A percentile compares a stretch with the other conserved stretches of the same genome.
Evolutionary conservation across 2,888 invertebrate species (phyloP).

Genomic region (Thereva nobilitata): DNA sequence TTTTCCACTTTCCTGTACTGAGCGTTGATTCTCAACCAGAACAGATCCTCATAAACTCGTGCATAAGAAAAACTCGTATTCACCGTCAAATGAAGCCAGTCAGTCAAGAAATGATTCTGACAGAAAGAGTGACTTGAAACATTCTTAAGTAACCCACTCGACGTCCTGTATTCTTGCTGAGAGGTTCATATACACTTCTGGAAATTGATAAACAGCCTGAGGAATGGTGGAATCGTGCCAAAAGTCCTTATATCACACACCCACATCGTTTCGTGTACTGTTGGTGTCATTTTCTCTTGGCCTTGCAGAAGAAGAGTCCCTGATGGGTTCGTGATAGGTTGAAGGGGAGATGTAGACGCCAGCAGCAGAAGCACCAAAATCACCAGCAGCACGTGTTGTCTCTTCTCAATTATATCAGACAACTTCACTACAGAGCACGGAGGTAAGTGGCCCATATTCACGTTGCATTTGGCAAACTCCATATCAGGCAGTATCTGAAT

Average conservation of each 20-base stretch:
- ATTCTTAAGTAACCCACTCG: too few species aligned
- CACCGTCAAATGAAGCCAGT: too few species aligned
- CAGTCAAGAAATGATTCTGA: too few species aligned
- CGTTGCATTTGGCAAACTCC: constrained; percentile 17
- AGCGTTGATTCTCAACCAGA: constrained; percentile 2
- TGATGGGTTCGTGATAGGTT: too few species aligned
- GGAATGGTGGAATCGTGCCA: too few species aligned
- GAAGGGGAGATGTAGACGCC: too few species aligned
- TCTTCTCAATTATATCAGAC: constrained; percentile 27
- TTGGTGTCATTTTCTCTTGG: constrained; percentile 15
- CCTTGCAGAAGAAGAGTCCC: not conserved
- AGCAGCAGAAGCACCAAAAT: not conserved
- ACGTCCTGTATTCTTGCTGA: too few species aligned
- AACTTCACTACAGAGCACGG: constrained; percentile 1
- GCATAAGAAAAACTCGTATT: too few species aligned
- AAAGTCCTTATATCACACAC: constrained; percentile 13
- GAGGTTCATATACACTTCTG: too few species aligned
- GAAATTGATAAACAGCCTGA: too few species aligned
- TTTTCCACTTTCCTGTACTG: constrained; percentile 9
- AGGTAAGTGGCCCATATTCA: constrained; percentile 19
- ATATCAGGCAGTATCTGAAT: constrained; percentile 13
- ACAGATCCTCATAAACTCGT: too few species aligned
- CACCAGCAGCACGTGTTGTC: constrained; percentile 18
- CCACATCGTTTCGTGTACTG: not conserved
- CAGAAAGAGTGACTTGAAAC: too few species aligned